Conservation (phyloP, 2,113 vertebrate species). For the Saccopteryx bilineata region DNA sequence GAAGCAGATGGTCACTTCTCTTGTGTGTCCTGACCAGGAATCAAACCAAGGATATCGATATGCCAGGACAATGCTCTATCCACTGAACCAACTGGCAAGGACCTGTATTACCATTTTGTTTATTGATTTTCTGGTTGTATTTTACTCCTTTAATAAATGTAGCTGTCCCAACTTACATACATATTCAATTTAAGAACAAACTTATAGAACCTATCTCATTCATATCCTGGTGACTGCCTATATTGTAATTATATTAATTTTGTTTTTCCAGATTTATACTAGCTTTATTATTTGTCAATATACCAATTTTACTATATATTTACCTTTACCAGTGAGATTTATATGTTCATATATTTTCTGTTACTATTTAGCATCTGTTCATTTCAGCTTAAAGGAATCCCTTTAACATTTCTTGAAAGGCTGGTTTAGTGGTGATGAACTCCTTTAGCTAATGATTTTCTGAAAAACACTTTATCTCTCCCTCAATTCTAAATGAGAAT, state of each 20-base stretch:
- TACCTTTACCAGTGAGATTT: background rate
- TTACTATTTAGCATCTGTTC: background rate
- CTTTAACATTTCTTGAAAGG: background rate
- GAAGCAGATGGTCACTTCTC: too few species aligned
- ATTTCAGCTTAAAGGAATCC: too few species aligned
- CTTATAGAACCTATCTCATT: too few species aligned
- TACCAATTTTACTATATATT: background rate
- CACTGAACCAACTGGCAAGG: too few species aligned
- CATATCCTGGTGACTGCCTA: too few species aligned
- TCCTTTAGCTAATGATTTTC: background rate
- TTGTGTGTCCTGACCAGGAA: too few species aligned
- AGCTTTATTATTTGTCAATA: background rate
- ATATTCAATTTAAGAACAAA: too few species aligned
- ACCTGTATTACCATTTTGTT: background rate
- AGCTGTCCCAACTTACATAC: too few species aligned
- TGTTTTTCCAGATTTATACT: background rate
- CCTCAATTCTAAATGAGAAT: background rate
- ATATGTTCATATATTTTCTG: background rate
- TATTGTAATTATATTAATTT: background rate
- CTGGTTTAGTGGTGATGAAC: background rate
- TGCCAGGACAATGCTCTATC: too few species aligned
- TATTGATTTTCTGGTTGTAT: background rate
- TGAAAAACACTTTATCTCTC: background rate
- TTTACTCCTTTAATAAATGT: background rate
- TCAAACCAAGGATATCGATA: too few species aligned